Conservation (phyloP, 2,113 vertebrate species). For the Condylura cristata region DNA sequence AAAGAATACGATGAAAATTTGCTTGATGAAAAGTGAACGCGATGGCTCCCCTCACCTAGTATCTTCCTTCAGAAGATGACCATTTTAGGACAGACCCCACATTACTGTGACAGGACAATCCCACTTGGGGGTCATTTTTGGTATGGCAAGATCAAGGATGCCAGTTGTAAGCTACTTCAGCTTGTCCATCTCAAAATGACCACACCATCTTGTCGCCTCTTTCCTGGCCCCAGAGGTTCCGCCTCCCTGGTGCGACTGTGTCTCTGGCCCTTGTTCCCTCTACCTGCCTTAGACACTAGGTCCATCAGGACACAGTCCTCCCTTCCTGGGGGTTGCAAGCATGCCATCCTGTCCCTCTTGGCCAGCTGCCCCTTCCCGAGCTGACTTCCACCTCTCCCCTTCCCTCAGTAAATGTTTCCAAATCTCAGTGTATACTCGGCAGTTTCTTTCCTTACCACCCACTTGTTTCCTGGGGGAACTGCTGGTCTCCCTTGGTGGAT, state of each 20-base stretch:
- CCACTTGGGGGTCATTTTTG: neutral
- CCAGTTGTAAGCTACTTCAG: neutral
- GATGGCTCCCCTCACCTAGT: neutral
- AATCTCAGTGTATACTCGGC: neutral
- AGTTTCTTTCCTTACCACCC: neutral
- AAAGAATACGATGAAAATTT: conserved; percentile 42
- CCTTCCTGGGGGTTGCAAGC: neutral
- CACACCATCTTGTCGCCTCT: neutral
- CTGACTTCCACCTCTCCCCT: neutral
- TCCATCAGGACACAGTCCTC: too few relatives aligned
- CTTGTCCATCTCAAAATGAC: neutral
- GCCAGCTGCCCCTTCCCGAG: accelerated
- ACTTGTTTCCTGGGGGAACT: neutral
- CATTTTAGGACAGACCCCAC: neutral
- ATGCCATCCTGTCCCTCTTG: neutral
- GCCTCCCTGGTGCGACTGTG: neutral
- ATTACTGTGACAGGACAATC: neutral
- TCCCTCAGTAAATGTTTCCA: neutral
- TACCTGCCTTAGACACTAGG: neutral
- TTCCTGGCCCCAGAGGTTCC: neutral
- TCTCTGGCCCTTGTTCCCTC: neutral
- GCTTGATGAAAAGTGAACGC: neutral
- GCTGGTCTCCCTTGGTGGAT: neutral
- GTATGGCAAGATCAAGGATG: neutral
- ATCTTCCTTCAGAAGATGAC: neutral